Conservation (phyloP, 2,113 vertebrate species). For the Oenanthe oenanthe region DNA sequence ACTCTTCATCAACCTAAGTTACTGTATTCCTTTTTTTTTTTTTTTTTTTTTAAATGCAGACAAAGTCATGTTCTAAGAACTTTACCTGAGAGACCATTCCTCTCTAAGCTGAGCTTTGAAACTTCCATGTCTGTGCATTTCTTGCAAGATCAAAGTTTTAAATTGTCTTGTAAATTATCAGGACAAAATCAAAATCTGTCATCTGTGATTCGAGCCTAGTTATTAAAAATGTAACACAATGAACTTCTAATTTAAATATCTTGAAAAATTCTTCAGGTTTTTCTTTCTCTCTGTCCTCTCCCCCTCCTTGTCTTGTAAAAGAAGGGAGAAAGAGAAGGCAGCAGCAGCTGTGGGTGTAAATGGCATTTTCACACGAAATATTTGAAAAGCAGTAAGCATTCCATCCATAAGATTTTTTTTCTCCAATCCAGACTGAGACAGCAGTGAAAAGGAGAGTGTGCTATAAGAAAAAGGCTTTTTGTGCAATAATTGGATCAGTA, state of each 20-base stretch:
- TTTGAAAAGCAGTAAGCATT: slow-evolving; percentile 69
- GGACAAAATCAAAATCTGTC: background rate
- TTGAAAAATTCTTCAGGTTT: background rate
- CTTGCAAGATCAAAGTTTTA: background rate
- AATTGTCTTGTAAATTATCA: background rate
- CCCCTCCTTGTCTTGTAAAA: background rate
- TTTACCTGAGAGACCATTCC: background rate
- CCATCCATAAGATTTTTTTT: slow-evolving; percentile 43
- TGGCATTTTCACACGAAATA: slow-evolving; percentile 69
- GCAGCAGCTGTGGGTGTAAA: slow-evolving; percentile 56
- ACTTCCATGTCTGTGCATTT: background rate
- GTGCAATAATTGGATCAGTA: slow-evolving; percentile 60
- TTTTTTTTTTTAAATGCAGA: background rate
- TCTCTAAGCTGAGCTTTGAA: background rate
- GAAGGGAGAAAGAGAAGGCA: background rate
- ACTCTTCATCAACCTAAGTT: background rate
- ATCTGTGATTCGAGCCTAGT: background rate
- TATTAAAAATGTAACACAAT: background rate
- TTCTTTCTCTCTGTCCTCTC: background rate
- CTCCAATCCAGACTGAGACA: slow-evolving; percentile 16
- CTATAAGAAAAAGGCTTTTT: slow-evolving; percentile 73
- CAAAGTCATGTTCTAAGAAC: rapidly evolving
- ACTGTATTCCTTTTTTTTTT: background rate
- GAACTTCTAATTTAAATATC: background rate
- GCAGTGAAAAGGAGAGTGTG: slow-evolving; percentile 34